Conservation (phyloP, 2,888 invertebrate genomes). For the Acanthoscelides obtectus region DNA sequence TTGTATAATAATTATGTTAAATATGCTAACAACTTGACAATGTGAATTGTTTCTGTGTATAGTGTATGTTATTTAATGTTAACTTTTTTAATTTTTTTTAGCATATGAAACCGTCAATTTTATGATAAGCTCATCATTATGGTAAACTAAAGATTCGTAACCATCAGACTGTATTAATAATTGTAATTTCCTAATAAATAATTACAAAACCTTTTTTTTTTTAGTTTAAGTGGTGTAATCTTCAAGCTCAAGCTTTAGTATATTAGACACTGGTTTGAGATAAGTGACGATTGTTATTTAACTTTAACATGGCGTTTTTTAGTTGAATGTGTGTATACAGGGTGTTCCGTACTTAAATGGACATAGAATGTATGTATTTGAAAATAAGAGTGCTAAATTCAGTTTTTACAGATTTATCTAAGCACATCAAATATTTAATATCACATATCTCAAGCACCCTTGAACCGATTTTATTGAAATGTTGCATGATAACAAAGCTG, state of each 20-base stretch:
- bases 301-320: too few relatives aligned
- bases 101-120: conserved; percentile 3
- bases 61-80: conserved; percentile 15
- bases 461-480: too few relatives aligned
- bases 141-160: conserved; percentile 30
- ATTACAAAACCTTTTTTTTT: conserved; percentile 6
- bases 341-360: too few relatives aligned
- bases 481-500: too few relatives aligned
- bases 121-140: conserved; percentile 13
- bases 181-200: conserved; percentile 34
- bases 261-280: too few relatives aligned
- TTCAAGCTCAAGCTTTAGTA: background rate
- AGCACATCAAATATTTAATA: too few relatives aligned
- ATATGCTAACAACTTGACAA: conserved; percentile 4
- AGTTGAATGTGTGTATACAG: too few relatives aligned
- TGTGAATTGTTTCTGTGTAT: conserved; percentile 22
- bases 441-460: too few relatives aligned
- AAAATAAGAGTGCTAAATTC: too few relatives aligned
- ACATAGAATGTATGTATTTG: too few relatives aligned
- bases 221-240: background rate
- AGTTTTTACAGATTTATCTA: too few relatives aligned
- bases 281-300: too few relatives aligned
- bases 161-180: conserved; percentile 35
- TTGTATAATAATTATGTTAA: conserved; percentile 19
- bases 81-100: conserved; percentile 15